phyloP scores from a whole-genome alignment of 2,113 vertebrate genomes.

The Condylura cristata region DNA sequence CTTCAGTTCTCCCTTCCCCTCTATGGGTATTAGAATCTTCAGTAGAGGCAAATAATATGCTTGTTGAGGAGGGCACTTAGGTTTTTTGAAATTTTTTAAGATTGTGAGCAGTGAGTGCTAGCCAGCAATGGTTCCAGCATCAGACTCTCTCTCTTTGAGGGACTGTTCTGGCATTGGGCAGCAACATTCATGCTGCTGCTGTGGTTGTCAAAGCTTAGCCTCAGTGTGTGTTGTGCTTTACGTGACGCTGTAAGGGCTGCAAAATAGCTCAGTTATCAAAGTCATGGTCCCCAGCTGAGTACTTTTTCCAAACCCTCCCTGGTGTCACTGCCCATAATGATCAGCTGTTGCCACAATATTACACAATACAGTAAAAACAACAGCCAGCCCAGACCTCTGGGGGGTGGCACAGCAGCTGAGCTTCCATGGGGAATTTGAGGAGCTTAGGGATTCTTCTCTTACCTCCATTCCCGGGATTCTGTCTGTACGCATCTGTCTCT shows the following conservation, averaged over 20 bases:
- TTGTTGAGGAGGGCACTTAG: background rate
- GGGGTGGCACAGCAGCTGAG: background rate
- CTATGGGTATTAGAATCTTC: background rate
- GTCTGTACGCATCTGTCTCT: background rate
- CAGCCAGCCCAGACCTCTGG: background rate
- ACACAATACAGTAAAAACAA: fast-evolving
- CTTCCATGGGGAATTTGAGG: background rate
- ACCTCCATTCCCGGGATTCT: fast-evolving
- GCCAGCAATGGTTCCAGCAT: background rate
- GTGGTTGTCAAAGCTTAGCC: background rate
- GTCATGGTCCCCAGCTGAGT: fast-evolving
- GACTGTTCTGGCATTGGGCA: too few relatives aligned
- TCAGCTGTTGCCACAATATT: background rate
- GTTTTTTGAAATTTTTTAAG: background rate
- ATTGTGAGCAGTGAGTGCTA: background rate
- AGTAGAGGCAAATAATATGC: background rate
- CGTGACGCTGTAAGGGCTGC: background rate
- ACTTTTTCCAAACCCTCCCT: background rate
- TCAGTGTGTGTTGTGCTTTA: background rate
- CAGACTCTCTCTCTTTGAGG: background rate
- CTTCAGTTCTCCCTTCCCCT: background rate
- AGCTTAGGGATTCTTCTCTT: background rate
- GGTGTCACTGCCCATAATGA: background rate
- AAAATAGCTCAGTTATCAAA: background rate
- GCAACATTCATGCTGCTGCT: fast-evolving